Evolutionary conservation across 2,113 vertebrate genomes (phyloP), one percentile per base, ranked within the genome.

Genomic region (Lophura nycthemera): DNA sequence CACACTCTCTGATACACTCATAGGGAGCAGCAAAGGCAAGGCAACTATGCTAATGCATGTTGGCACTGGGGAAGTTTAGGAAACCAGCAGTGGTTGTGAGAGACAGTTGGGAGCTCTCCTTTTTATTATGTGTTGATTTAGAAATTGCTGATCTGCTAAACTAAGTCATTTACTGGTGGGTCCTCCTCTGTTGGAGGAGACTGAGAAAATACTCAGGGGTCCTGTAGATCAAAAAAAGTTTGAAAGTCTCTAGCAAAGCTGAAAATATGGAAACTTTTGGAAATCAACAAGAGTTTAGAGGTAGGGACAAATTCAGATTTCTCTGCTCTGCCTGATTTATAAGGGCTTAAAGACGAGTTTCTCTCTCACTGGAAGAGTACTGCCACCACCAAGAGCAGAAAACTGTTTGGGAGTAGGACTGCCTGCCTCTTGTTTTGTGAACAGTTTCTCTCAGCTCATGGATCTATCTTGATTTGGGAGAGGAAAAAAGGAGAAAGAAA

Each of bases 21-120:
- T 38, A 34, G 60, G 29, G 10, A 84, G 10, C 47, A 70, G 10
- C 1, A 4, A 65, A n/a, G 48, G 59, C 25, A 11, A 74, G 2
- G 42, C 30, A 29, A 3, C 54, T 52, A 27, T 25, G 50, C 34
- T 4, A 43, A 30, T 40, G 15, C 1, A 1, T 0, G 2, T 29
- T 7, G 32, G 48, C 12, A 11, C 27, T 45, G 25, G 6, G 20
- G 57, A 15, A 30, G 24, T 24, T 63, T 43, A 59, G 71, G 47
- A 72, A 47, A 65, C 48, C 54, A 36, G 48, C 17, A 18, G 6
- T 11, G 17, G 13, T 57, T 70, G 38, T 2, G 8, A 70, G 73
- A 87, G 36, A 16, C 8, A 21, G 63, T 45, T 76, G 72, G 24
- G 43, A 87, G 36, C n/a, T 61, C 20, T 34, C 43, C 17, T 67